phyloP scores from a whole-genome alignment of 2,113 vertebrate genomes.

The Geococcyx californianus region DNA sequence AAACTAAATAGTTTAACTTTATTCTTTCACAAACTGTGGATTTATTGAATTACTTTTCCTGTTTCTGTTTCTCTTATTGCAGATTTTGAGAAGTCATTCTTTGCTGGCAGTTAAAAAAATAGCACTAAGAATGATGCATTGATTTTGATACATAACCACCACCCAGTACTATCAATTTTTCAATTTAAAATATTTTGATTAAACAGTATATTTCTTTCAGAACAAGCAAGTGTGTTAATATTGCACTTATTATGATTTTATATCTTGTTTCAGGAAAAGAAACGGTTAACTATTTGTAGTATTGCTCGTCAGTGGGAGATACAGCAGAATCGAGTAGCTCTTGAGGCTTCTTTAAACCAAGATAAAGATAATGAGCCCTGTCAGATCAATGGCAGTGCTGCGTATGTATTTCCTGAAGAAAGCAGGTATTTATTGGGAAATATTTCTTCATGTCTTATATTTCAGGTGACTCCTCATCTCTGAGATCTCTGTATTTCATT shows the following conservation, averaged over 20 bases:
- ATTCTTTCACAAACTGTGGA: too few species aligned
- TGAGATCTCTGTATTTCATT: not conserved
- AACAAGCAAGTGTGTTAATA: not conserved
- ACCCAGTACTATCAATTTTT: too few species aligned
- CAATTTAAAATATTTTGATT: too few species aligned
- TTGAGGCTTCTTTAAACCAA: constrained; percentile 70
- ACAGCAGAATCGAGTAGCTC: constrained; percentile 72
- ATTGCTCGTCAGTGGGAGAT: constrained; percentile 93
- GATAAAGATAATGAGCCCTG: constrained; percentile 82
- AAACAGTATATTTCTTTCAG: not conserved
- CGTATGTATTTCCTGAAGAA: constrained; percentile 86
- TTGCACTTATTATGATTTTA: not conserved
- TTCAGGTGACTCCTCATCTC: not conserved
- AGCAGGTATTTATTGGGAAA: constrained; percentile 76
- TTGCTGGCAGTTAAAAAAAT: too few species aligned
- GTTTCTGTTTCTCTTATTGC: too few species aligned
- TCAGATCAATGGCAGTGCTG: constrained; percentile 78
- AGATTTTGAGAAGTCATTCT: too few species aligned
- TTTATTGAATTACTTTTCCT: too few species aligned
- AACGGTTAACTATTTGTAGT: constrained; percentile 88
- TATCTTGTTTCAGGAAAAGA: constrained; percentile 85
- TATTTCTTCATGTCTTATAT: not conserved
- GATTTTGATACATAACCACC: too few species aligned
- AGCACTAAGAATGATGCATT: too few species aligned
- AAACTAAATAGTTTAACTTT: too few species aligned